Conservation (phyloP, 2,797 vertebrate genomes). For the Balearica regulorum region DNA sequence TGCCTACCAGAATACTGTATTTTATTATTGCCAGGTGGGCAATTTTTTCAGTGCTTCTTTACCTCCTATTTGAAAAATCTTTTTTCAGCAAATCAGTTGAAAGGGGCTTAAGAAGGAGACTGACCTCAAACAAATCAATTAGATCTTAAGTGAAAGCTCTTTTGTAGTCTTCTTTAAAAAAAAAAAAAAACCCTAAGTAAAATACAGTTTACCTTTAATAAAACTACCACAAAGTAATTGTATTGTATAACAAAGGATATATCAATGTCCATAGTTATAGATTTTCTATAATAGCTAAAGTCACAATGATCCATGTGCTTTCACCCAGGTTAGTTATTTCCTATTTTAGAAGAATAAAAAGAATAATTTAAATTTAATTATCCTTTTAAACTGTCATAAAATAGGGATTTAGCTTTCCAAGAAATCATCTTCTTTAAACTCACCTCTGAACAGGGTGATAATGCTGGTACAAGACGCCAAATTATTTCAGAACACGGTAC, state of each 20-base stretch:
- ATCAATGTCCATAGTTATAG: constrained; percentile 27
- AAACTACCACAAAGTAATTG: constrained; percentile 12
- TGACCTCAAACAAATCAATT: constrained; percentile 48
- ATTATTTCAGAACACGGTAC: background rate
- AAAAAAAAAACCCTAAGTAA: background rate
- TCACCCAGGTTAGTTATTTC: constrained; percentile 15
- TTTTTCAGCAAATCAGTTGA: background rate
- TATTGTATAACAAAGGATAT: constrained; percentile 27
- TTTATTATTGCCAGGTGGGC: background rate
- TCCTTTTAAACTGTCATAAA: constrained; percentile 40
- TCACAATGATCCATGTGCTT: background rate
- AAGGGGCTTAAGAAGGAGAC: constrained; percentile 7
- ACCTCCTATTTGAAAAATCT: background rate
- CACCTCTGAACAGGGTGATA: background rate
- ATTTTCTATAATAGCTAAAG: constrained; percentile 33
- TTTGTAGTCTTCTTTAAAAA: background rate
- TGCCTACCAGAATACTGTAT: background rate
- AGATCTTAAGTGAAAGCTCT: constrained; percentile 29
- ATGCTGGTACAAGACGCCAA: background rate
- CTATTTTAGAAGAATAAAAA: constrained; percentile 29
- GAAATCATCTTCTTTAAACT: background rate
- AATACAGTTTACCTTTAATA: constrained; percentile 47
- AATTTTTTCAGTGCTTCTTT: background rate
- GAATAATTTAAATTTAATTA: constrained; percentile 41
- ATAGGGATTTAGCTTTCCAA: constrained; percentile 12